Evolutionary conservation across 1,140 invertebrate genomes (phyloP), one percentile per base, ranked within the genome.

Genomic region (Bombus polaris): DNA sequence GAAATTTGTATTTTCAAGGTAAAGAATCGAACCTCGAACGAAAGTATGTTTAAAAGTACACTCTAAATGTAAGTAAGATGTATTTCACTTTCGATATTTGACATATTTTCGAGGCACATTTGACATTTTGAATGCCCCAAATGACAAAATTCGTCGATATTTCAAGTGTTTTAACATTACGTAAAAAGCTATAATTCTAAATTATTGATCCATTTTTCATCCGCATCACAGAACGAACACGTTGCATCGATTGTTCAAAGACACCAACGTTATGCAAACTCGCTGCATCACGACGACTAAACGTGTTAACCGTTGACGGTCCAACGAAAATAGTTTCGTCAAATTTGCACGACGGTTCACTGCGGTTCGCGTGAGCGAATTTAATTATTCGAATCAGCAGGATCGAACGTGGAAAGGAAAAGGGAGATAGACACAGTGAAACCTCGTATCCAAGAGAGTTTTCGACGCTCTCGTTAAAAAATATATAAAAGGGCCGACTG

Each of bases 371-470:
- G 6, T 1, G 42, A 32, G 1, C 15, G 68, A 75, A 84, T 87
- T 88, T 88, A 87, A 88, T 88, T 80, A 83, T 70, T 78, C 85
- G 44, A 47, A 53, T 44, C 72, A 77, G 37, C 71, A 42, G 68
- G 65, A 74, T 73, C 62, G 44, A 72, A 57, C 37, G 10, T 28
- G 1, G 25, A 6, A 59, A 25, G 13, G 2, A 47, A 57, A 37
- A 62, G 59, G 35, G 47, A 76, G 72, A 75, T 53, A 22, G 70
- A 68, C 39, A 66, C 0, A 1, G 57, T 39, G 85, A 22, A 68
- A 70, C 62, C 59, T 73, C 39, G 65, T 66, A 42, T 87, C 84
- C 72, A 53, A 75, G 71, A 47, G 73, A 74, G 76, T 65, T 82
- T 72, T 83, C 87, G 59, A 71, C 71, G 66, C 62, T 68, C 28